Evolutionary conservation across 2,797 vertebrate species (phyloP).

Genomic region (Scomberomorus guttatus): DNA sequence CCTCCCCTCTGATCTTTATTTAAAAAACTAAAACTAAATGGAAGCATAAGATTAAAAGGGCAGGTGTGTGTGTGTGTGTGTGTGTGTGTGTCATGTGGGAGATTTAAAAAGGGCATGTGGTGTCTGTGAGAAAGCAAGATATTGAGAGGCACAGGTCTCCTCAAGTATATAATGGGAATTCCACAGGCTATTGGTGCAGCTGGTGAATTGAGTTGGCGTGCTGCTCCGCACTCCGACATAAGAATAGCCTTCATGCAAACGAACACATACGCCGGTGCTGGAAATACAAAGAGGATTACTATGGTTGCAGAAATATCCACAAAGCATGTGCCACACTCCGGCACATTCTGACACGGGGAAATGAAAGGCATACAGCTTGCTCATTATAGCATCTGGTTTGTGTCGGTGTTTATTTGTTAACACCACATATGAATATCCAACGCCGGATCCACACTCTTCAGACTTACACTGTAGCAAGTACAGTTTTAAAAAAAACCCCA

Average conservation of each 20-base stretch:
- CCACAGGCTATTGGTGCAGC: constrained; percentile 64
- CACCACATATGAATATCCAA: constrained; percentile 49
- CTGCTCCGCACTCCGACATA: constrained; percentile 13
- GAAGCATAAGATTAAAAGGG: constrained; percentile 48
- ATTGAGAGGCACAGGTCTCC: constrained; percentile 15
- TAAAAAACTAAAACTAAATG: constrained; percentile 53
- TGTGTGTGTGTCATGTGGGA: constrained; percentile 22
- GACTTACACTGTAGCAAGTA: constrained; percentile 1
- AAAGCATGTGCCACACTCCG: constrained; percentile 56
- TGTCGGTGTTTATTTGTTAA: constrained; percentile 73
- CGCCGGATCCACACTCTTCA: constrained; percentile 21
- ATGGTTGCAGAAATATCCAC: constrained; percentile 64
- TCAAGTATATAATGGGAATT: constrained; percentile 61
- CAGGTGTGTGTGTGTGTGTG: constrained; percentile 42
- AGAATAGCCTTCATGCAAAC: constrained; percentile 61
- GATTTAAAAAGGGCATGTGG: not conserved
- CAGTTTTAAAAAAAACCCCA: not conserved
- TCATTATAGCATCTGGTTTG: constrained; percentile 60
- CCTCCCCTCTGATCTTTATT: constrained; percentile 73
- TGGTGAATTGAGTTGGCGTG: constrained; percentile 49
- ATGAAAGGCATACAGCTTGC: constrained; percentile 46
- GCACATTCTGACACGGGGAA: constrained; percentile 61
- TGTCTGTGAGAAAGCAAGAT: not conserved
- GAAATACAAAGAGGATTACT: constrained; percentile 75
- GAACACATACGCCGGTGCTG: constrained; percentile 33